These are phyloP conservation scores for Paramormyrops hopkinsi DNA, from an alignment of 2,797 vertebrate genomes.

Conservation along the genomic window DNA sequence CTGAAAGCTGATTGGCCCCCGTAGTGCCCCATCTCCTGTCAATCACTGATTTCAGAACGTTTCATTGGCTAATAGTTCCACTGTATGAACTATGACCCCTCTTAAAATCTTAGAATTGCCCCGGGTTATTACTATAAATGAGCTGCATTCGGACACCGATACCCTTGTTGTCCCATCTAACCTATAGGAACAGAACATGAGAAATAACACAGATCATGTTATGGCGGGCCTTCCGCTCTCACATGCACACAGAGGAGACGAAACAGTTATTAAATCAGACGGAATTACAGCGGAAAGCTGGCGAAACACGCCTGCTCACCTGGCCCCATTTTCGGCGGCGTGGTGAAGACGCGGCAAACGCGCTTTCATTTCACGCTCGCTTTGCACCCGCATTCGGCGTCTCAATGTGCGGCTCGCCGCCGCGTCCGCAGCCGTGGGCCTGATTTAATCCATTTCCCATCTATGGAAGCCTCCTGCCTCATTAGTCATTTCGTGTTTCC, in stretches of 20 bases:
- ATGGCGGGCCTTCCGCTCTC: neutral
- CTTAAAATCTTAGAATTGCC: neutral
- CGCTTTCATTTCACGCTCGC: slow-evolving; percentile 33
- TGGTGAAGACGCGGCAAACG: slow-evolving; percentile 10
- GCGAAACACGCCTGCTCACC: slow-evolving; percentile 22
- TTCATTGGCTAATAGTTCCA: neutral
- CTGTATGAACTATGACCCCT: neutral
- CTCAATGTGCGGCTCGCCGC: slow-evolving; percentile 21
- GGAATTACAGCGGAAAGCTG: slow-evolving; percentile 22
- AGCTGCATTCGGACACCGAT: neutral
- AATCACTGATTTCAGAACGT: neutral
- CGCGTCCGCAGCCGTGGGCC: slow-evolving; percentile 27
- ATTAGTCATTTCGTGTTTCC: slow-evolving; percentile 43
- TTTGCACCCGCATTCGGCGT: slow-evolving; percentile 22
- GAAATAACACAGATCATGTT: neutral
- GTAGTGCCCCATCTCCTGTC: neutral
- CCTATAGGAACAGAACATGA: neutral
- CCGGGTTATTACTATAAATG: neutral
- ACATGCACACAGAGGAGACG: neutral
- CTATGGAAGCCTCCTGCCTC: slow-evolving; percentile 33
- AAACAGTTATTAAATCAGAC: slow-evolving; percentile 15
- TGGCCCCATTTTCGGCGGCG: slow-evolving; percentile 27
- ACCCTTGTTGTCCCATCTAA: neutral
- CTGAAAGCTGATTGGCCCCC: neutral
- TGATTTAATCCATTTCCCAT: slow-evolving; percentile 39